A percentile compares a stretch with the other conserved stretches of the same genome.
Evolutionary conservation across 2,797 vertebrate genomes (phyloP).

Genomic region (Galago senegalensis): DNA sequence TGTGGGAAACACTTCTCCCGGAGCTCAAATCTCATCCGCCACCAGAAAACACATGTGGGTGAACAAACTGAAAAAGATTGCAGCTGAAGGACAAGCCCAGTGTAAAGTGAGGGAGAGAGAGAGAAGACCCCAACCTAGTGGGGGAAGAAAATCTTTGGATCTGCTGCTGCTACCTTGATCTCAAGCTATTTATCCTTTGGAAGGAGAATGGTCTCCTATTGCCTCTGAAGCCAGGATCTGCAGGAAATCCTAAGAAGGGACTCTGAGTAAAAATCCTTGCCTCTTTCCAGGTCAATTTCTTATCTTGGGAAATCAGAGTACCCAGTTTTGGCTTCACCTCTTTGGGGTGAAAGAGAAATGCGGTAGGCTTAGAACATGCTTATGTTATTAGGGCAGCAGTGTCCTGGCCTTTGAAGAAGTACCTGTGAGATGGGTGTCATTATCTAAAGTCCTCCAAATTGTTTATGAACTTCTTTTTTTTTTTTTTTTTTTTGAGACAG

Average conservation of each 20-base stretch:
- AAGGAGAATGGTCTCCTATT: slow-evolving; percentile 1
- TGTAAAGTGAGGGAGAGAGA: not conserved
- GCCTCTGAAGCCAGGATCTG: slow-evolving; percentile 44
- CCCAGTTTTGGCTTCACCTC: slow-evolving; percentile 6
- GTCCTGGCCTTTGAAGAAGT: slow-evolving; percentile 50
- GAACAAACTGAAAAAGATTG: slow-evolving; percentile 74
- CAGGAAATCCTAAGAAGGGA: slow-evolving; percentile 28
- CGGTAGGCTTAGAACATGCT: slow-evolving; percentile 15
- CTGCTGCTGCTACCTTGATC: not conserved
- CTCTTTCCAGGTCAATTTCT: slow-evolving; percentile 37
- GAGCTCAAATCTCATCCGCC: slow-evolving; percentile 86
- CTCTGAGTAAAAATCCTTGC: slow-evolving; percentile 22
- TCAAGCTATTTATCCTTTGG: slow-evolving; percentile 12
- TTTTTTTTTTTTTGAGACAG: too few relatives aligned
- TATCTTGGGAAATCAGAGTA: slow-evolving; percentile 53
- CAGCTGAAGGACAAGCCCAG: slow-evolving; percentile 53
- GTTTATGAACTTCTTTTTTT: not conserved
- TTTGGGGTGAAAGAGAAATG: slow-evolving; percentile 30
- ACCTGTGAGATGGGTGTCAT: not conserved
- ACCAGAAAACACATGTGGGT: slow-evolving; percentile 85
- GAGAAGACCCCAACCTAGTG: not conserved
- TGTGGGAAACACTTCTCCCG: slow-evolving; percentile 86
- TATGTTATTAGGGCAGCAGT: not conserved
- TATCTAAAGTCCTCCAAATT: not conserved
- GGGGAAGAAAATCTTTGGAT: slow-evolving; percentile 53